Evolutionary conservation across 2,888 invertebrate species (phyloP).

Genomic region (Lycophotia porphyrea): DNA sequence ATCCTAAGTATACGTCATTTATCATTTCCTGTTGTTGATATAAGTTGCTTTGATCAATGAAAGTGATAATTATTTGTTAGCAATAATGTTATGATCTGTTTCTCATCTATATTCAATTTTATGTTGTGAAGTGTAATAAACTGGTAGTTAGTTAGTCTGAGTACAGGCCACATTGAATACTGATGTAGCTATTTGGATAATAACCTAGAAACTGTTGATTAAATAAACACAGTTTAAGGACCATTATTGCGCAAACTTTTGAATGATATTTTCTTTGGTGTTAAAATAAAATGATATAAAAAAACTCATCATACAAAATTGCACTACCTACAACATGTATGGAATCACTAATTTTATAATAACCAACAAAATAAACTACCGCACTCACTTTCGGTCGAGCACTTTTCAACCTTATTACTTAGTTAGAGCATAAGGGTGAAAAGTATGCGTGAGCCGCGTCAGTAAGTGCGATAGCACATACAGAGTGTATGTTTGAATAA

Average conservation of each 20-base stretch:
- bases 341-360: background rate
- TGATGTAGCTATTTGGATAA: slow-evolving; percentile 2
- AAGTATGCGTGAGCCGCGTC: too few relatives aligned
- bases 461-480: background rate
- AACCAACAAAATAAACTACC: background rate
- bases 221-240: background rate
- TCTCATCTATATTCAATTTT: slow-evolving; percentile 23
- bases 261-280: background rate
- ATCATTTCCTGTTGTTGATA: slow-evolving; percentile 2
- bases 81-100: slow-evolving; percentile 12
- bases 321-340: background rate
- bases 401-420: too few relatives aligned
- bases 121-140: slow-evolving; percentile 7
- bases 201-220: background rate
- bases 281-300: background rate
- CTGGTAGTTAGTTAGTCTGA: slow-evolving; percentile 14
- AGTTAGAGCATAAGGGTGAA: too few relatives aligned
- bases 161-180: slow-evolving; percentile 4
- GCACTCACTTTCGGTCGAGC: too few relatives aligned
- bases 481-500: background rate
- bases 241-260: too few relatives aligned
- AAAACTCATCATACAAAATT: background rate
- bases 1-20: background rate
- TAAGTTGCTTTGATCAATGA: slow-evolving; percentile 4
- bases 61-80: background rate